Conservation (phyloP, 2,797 vertebrate genomes). For the Liasis olivaceus region DNA sequence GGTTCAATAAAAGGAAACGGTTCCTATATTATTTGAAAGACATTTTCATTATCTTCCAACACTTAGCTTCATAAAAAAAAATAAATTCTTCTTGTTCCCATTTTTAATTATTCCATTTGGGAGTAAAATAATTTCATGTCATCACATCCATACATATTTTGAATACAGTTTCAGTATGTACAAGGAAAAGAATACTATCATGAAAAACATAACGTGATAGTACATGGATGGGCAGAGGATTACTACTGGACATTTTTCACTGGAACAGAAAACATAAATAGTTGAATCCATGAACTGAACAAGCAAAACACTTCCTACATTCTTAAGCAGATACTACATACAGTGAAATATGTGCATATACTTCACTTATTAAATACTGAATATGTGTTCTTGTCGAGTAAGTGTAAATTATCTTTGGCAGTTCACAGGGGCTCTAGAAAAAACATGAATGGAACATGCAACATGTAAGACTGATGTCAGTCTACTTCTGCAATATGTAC, state of each 20-base stretch:
- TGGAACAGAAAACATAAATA: neutral
- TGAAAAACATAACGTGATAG: neutral
- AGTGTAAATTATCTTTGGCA: neutral
- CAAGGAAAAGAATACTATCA: neutral
- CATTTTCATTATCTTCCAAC: conserved; percentile 59
- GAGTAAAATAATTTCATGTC: conserved; percentile 36
- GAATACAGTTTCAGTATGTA: conserved; percentile 21
- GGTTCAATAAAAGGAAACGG: conserved; percentile 45
- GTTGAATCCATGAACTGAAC: neutral
- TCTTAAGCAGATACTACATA: neutral
- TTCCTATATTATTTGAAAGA: conserved; percentile 55
- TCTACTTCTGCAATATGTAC: neutral
- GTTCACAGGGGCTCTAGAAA: neutral
- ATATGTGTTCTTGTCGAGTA: neutral
- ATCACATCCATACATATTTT: conserved; percentile 35
- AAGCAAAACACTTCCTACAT: neutral
- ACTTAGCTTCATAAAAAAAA: conserved; percentile 54
- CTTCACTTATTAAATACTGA: neutral
- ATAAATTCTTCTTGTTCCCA: conserved; percentile 53
- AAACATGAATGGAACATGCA: neutral
- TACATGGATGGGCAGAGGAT: neutral
- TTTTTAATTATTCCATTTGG: conserved; percentile 40
- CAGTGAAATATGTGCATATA: neutral
- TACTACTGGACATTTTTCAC: neutral
- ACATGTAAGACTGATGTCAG: neutral